Evolutionary conservation across 2,888 invertebrate species (phyloP), one percentile per base, ranked within the genome.

Genomic region (Leptinotarsa tumamoca): DNA sequence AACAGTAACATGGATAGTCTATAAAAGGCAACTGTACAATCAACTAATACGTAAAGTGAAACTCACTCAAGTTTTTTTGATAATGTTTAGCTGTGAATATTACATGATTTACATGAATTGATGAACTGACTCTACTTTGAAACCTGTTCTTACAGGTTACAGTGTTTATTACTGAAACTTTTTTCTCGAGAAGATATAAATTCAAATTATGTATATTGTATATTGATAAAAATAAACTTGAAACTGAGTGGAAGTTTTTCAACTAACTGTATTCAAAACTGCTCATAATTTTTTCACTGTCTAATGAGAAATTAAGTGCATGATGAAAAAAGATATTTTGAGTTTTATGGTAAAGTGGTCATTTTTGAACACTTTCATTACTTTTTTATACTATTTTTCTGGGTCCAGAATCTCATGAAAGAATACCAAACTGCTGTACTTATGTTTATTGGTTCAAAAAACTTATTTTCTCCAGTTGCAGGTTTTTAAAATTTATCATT

Each of bases 1-100:
- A 50, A 68, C 4, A 52, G 43, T 68, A 13, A 68, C 23, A 23
- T 51, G 33, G n/a, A 27, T 54, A 56, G 51, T 33, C 71, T 72
- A 74, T 68, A 63, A 43, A 63, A 17, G 43, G 63, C 63, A 77
- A 79, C 79, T 79, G 79, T 75, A 79, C 79, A 79, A 79, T 79
- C 79, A 79, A 67, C 69, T 68, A 63, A 79, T 79, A 79, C 79
- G 79, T 79, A 79, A 79, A 69, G 56, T 58, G n/a, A 4, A 49
- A 43, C 63, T 33, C 33, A 63, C 63, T 63, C 63, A 58, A 58
- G 58, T 63, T 27, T 27, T 43, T 33, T 43, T n/a, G 43, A 63
- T 63, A 63, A 33, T 43, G 33, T 43, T 17, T 63, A 63, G n/a
- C 43, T 63, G 33, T 63, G n/a, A n/a, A 27, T 63, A 33, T 63